Conservation (phyloP, 2,888 invertebrate genomes). For the Mactromeris polynyma region DNA sequence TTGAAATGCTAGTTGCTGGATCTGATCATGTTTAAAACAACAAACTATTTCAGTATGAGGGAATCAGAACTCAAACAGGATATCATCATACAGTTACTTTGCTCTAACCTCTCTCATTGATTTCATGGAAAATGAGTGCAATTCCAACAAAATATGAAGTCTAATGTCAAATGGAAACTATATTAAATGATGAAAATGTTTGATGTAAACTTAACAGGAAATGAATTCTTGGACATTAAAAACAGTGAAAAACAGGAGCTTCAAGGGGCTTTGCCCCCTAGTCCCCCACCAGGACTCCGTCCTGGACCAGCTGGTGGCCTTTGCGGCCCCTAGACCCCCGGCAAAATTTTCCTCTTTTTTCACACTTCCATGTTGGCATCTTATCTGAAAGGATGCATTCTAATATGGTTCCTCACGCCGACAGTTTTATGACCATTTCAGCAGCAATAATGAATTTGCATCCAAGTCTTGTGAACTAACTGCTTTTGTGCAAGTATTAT, state of each 20-base stretch:
- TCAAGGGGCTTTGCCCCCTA: background rate
- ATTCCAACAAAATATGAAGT: background rate
- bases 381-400: too few relatives aligned
- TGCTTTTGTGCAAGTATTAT: too few relatives aligned
- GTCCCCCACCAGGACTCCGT: background rate
- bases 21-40: background rate
- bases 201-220: background rate
- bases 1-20: background rate
- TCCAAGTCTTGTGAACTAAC: too few relatives aligned
- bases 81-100: background rate
- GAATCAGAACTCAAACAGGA: background rate
- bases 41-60: background rate
- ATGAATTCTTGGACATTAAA: background rate
- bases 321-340: background rate
- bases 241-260: background rate
- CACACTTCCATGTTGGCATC: background rate
- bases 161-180: too few relatives aligned
- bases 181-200: background rate
- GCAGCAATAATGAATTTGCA: too few relatives aligned
- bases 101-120: background rate
- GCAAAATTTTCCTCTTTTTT: background rate
- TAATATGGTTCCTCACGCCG: too few relatives aligned
- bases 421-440: too few relatives aligned
- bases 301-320: too few relatives aligned
- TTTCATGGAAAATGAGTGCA: background rate